phyloP scores from a whole-genome alignment of 2,888 invertebrate species.

The Melanargia galathea region DNA sequence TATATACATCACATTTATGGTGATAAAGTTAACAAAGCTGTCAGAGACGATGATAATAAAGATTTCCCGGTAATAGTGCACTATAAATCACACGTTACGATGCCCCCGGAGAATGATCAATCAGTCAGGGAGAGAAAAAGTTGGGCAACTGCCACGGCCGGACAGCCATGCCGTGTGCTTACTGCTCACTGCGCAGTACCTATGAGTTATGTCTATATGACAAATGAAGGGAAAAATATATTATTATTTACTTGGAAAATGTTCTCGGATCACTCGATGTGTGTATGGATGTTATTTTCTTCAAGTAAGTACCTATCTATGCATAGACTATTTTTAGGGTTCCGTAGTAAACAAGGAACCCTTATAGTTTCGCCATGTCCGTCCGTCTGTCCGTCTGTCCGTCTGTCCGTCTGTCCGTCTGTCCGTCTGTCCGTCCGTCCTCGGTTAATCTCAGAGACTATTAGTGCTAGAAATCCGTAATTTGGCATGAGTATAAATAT shows the following conservation, averaged over 20 bases:
- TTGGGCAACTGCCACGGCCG: slow-evolving; percentile 33
- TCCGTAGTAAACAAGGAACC: no score
- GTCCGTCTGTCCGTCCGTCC: no score
- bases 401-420: no score
- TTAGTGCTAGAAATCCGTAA: no score
- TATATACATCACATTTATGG: slow-evolving; percentile 8
- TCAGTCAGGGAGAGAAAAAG: slow-evolving; percentile 36
- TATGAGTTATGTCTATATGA: slow-evolving; percentile 13
- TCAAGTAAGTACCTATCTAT: no score
- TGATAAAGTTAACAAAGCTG: slow-evolving; percentile 36
- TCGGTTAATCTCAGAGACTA: no score
- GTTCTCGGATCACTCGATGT: background rate
- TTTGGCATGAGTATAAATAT: no score
- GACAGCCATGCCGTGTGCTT: slow-evolving; percentile 21
- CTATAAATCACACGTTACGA: slow-evolving; percentile 45
- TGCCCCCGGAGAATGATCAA: slow-evolving; percentile 41
- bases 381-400: no score
- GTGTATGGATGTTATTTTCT: background rate
- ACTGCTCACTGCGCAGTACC: no score
- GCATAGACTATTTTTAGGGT: no score
- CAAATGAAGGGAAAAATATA: slow-evolving; percentile 1
- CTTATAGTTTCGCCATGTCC: no score
- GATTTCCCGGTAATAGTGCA: slow-evolving; percentile 35
- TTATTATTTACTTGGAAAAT: background rate
- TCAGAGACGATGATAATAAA: slow-evolving; percentile 38